Evolutionary conservation across 1,140 invertebrate genomes (phyloP).

Genomic region (Sitobion miscanthi): DNA sequence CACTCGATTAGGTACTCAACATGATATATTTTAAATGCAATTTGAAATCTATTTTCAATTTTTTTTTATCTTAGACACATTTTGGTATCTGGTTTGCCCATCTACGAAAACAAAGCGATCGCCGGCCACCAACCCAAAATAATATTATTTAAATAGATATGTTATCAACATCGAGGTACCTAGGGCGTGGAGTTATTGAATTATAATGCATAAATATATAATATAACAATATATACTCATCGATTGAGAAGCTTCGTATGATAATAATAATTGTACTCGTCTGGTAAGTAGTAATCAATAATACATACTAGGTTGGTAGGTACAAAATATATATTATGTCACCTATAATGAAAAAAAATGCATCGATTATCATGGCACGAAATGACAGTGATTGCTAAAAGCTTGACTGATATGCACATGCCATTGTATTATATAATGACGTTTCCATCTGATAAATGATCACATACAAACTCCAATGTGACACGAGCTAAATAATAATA

Average conservation of each 20-base stretch:
- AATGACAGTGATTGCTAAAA: constrained; percentile 12
- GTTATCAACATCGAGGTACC: too few species aligned
- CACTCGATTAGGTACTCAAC: background rate
- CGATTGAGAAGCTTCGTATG: too few species aligned
- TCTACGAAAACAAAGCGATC: background rate
- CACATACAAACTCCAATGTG: background rate
- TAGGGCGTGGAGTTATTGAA: too few species aligned
- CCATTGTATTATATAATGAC: background rate
- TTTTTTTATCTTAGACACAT: background rate
- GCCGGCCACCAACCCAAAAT: background rate
- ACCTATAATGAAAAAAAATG: background rate
- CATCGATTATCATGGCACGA: background rate
- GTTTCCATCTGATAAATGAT: background rate
- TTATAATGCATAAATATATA: too few species aligned
- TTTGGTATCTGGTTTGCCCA: background rate
- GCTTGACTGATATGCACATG: constrained; percentile 2
- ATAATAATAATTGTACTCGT: too few species aligned
- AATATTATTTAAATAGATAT: too few species aligned
- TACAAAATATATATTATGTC: too few species aligned
- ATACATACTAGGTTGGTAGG: too few species aligned
- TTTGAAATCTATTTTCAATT: background rate
- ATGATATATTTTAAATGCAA: background rate
- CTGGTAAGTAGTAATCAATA: too few species aligned
- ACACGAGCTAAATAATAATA: background rate
- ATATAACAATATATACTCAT: too few species aligned